Conservation (phyloP, 2,113 vertebrate genomes). For the Picathartes gymnocephalus region DNA sequence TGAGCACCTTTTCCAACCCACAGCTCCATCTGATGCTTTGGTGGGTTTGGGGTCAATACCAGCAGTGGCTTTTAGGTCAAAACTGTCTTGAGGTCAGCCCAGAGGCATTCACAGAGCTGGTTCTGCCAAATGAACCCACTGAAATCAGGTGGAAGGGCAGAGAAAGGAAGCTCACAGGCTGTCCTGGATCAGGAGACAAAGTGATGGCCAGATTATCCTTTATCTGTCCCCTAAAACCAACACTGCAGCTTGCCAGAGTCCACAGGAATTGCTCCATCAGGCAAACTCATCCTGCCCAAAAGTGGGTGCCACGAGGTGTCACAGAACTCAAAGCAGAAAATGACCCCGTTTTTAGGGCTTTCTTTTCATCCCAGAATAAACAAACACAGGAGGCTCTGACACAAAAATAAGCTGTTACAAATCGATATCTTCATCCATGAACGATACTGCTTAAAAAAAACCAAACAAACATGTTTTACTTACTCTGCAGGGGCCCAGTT, state of each 20-base stretch:
- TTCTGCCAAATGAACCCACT: not conserved
- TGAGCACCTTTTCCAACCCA: not conserved
- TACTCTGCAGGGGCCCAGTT: not conserved
- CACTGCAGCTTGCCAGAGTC: not conserved
- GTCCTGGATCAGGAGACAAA: not conserved
- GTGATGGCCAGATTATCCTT: not conserved
- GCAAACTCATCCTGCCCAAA: not conserved
- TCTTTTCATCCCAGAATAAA: not conserved
- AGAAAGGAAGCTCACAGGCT: not conserved
- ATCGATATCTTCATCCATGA: rapidly evolving
- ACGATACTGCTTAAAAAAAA: not conserved
- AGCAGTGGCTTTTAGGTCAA: not conserved
- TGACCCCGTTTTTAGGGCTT: not conserved
- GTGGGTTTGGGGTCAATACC: not conserved
- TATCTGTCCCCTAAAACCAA: not conserved
- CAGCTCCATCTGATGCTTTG: not conserved
- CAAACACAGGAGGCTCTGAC: not conserved
- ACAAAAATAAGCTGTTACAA: not conserved
- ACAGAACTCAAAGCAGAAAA: not conserved
- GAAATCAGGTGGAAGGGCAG: not conserved
- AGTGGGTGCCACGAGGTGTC: not conserved
- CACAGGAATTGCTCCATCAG: not conserved
- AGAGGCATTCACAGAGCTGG: not conserved
- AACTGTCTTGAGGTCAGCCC: not conserved
- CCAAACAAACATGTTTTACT: not conserved